Percentiles rank a stretch among this genome's conserved stretches.
These are phyloP conservation scores for Dicentrarchus labrax DNA, from an alignment of 2,113 vertebrate species.

Conservation along the genomic window DNA sequence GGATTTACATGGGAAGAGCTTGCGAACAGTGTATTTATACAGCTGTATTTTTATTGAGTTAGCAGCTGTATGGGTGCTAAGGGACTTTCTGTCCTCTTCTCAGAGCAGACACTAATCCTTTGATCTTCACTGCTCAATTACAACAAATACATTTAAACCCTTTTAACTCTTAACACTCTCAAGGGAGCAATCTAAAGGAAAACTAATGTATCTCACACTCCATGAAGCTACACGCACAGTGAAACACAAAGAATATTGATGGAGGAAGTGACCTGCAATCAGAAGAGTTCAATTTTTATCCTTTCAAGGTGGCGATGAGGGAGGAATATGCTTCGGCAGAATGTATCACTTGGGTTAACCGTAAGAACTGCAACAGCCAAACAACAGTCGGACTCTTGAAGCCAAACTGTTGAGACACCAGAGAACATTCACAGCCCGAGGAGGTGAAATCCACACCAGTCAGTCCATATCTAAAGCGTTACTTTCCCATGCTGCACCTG, in stretches of 20 bases:
- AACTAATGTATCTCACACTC: slow-evolving; percentile 37
- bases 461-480: slow-evolving; percentile 30
- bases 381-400: slow-evolving; percentile 47
- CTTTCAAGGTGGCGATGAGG: neutral
- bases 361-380: slow-evolving; percentile 38
- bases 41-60: slow-evolving; percentile 70
- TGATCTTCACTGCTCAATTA: slow-evolving; percentile 62
- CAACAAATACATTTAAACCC: slow-evolving; percentile 63
- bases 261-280: neutral
- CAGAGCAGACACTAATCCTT: slow-evolving; percentile 57
- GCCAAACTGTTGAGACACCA: slow-evolving; percentile 57
- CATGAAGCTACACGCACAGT: neutral
- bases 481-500: slow-evolving; percentile 75
- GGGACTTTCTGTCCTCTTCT: slow-evolving; percentile 43
- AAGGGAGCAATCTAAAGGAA: slow-evolving; percentile 25
- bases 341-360: slow-evolving; percentile 24
- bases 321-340: neutral
- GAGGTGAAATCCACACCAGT: slow-evolving; percentile 75
- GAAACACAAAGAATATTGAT: slow-evolving; percentile 25
- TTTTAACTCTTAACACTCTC: slow-evolving; percentile 30
- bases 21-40: slow-evolving; percentile 49
- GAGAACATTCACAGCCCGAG: slow-evolving; percentile 61
- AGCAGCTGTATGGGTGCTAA: slow-evolving; percentile 49
- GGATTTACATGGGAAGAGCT: slow-evolving; percentile 44
- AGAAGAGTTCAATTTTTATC: slow-evolving; percentile 15